phyloP scores from a whole-genome alignment of 2,888 invertebrate genomes.

The Tethea ocularis region DNA sequence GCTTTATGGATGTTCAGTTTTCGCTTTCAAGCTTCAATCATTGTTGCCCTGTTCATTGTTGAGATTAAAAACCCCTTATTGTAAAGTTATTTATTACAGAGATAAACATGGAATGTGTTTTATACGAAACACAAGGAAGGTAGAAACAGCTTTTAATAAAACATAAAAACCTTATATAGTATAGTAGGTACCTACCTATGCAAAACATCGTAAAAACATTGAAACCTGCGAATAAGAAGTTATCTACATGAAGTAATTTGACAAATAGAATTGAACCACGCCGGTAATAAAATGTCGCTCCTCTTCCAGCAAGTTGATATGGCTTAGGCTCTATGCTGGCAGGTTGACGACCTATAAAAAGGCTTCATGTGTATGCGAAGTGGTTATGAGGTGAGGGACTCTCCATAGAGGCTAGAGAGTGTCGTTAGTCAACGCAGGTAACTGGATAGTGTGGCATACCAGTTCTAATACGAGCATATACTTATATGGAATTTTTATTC shows the following conservation, averaged over 20 bases:
- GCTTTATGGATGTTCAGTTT: too few relatives aligned
- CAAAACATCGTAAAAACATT: background rate
- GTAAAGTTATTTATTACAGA: too few relatives aligned
- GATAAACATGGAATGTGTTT: too few relatives aligned
- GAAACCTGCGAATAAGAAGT: background rate
- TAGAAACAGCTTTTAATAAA: too few relatives aligned
- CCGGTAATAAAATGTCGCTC: constrained; percentile 18
- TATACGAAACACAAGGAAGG: too few relatives aligned
- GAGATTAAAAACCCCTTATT: too few relatives aligned
- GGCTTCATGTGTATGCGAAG: constrained; percentile 63
- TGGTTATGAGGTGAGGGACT: constrained; percentile 46
- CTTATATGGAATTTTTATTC: background rate
- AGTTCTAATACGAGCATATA: background rate
- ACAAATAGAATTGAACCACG: constrained; percentile 1
- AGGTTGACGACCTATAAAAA: constrained; percentile 77
- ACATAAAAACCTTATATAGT: background rate
- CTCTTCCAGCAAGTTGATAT: constrained; percentile 35
- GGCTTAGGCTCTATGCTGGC: constrained; percentile 43
- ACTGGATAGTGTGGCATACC: constrained; percentile 48
- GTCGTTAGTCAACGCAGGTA: constrained; percentile 59
- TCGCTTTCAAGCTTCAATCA: too few relatives aligned
- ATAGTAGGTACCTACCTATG: too few relatives aligned
- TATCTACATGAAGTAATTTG: background rate
- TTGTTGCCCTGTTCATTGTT: too few relatives aligned
- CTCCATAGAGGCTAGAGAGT: constrained; percentile 42